phyloP scores from a whole-genome alignment of 2,888 invertebrate genomes.

The Phaonia tiefii region DNA sequence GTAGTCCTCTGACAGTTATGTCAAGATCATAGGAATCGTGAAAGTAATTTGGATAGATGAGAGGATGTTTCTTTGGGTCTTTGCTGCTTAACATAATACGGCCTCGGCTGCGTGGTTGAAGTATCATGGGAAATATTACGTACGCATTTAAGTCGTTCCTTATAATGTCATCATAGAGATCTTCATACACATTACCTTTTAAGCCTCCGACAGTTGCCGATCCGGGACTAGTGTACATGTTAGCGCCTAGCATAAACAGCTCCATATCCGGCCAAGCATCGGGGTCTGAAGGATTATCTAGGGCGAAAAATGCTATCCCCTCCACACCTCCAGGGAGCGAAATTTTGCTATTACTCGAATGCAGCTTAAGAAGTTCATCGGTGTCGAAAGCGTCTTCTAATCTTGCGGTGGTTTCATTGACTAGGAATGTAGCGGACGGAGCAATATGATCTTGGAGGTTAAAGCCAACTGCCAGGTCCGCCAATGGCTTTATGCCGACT shows the following conservation, averaged over 20 bases:
- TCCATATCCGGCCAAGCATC: conserved; percentile 86
- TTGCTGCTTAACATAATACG: conserved; percentile 83
- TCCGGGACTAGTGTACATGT: conserved; percentile 79
- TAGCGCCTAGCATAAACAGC: conserved; percentile 84
- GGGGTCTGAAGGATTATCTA: conserved; percentile 81
- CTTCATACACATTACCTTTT: conserved; percentile 80
- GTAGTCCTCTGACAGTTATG: conserved; percentile 84
- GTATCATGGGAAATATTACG: conserved; percentile 83
- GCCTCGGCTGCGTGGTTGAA: conserved; percentile 87
- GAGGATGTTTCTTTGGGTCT: conserved; percentile 85
- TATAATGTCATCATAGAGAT: conserved; percentile 80
- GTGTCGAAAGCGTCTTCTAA: conserved; percentile 60
- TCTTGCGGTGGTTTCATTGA: conserved; percentile 78
- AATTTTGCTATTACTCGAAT: conserved; percentile 75
- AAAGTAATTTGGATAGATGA: conserved; percentile 86
- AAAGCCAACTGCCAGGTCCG: conserved; percentile 84
- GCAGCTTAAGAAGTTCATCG: conserved; percentile 73
- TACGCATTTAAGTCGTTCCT: conserved; percentile 80
- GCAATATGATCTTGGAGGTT: conserved; percentile 85
- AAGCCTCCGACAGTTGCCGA: conserved; percentile 81
- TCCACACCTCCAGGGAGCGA: conserved; percentile 84
- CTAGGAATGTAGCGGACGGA: conserved; percentile 85
- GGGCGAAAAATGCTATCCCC: conserved; percentile 84
- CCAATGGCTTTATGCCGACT: conserved; percentile 82
- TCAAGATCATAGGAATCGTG: conserved; percentile 84